Evolutionary conservation across 2,888 invertebrate genomes (phyloP), one percentile per base, ranked within the genome.

Genomic region (Sericinus montela): DNA sequence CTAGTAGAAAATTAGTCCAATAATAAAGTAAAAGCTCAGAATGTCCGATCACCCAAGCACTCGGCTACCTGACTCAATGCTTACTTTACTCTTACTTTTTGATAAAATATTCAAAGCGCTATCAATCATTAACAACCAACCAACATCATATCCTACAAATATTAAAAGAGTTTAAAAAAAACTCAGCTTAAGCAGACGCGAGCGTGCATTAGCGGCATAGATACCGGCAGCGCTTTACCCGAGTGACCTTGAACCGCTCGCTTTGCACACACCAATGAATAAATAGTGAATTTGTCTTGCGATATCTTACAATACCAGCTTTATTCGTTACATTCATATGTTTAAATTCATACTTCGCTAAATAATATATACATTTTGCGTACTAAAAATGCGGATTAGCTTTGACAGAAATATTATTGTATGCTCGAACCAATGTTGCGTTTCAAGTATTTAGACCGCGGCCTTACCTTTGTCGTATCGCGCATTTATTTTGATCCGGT

Each of bases 401-500:
- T 50, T 50, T 35, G 30, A 45, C 13, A 45, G n/a, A 41, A 50
- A 50, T 40, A 45, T 50, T 50, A 45, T 50, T 50, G 49, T 50
- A 45, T 45, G 40, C 36, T 45, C 40, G 45, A 50, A 40, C 48
- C 49, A 40, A 50, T 45, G 45, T 50, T 30, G 49, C 45, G 49
- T 50, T 50, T 50, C 45, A 45, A 50, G 49, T 45, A 45, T 50
- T 50, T 45, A 50, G 49, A 40, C 39, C 44, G 44, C 49, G 40
- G 49, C 40, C 40, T 45, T 49, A 40, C 30, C 40, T 45, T 49
- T 40, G 45, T 40, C 45, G 49, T 40, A 30, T 40, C 35, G 23
- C 35, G 40, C 45, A 35, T 50, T 36, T 41, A 49, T 45, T 50
- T 36, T 45, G 40, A 50, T 45, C 44, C 45, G 36, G 45, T 41